Base-by-base conservation (phyloP, 1,140 invertebrate species). In the Planococcus citri region DNA sequence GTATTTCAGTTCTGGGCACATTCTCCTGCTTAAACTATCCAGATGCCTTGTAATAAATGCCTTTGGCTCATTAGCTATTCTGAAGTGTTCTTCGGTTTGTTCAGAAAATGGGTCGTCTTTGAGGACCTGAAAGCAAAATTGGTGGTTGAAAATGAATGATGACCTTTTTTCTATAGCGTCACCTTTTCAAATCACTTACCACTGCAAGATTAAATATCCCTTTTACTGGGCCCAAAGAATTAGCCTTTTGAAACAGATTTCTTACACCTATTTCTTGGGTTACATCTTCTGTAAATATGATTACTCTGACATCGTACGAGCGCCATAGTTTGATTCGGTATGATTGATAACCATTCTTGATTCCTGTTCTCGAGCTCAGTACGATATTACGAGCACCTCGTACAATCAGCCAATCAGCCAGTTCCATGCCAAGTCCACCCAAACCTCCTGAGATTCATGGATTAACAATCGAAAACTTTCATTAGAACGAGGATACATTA, bases 1-100 rank as follows among this genome's bases (percentile, higher is more conserved):
- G 79, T 94, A 90, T 73, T 95, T 91, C 68, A 95, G 77, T 60
- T 88, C 80, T 0, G 88, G 85, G 73, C 90, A 91, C 38, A 88
- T 76, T 69, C 83, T 81, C 22, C 94, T 82, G 0, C 89, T 89
- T 0, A 83, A 84, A 0, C 76, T 74, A 77, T 97, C 94, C 37
- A 96, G 76, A 75, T 88, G 76, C 75, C 81, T 79, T 0, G 86
- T 87, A 1, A 83, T 84, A 8, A 77, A 27, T 1, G 84, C 83
- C 78, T 88, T 88, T 0, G 85, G 84, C 0, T 74, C 79, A 68
- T 82, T 80, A 0, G 82, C 83, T 24, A 76, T 79, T 33, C 74
- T 73, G 73, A 86, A 87, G 4, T 79, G 80, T 70, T 85, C 81
- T 17, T 75, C 75, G 0, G 80, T 85, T 77, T 86, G 85, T 73